Base-by-base conservation (phyloP, 2,113 vertebrate genomes). In the Procapra przewalskii region DNA sequence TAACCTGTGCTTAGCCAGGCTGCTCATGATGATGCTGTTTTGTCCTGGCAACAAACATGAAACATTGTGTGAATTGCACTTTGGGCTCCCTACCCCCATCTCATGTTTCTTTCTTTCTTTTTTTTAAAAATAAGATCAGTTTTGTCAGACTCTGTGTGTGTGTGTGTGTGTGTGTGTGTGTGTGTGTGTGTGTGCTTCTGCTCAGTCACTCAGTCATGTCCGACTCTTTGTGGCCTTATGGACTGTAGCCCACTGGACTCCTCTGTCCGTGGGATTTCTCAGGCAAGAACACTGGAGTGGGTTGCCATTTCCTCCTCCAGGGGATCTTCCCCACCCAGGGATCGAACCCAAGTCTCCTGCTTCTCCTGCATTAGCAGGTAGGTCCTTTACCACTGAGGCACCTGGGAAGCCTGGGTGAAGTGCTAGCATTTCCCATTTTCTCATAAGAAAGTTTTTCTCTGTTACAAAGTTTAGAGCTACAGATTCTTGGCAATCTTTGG, bases 1-100 rank as follows among this genome's bases (percentile, higher is more conserved):
- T 98, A 98, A 98, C 97, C 97, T 97, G 98, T 91, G 95, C 57
- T 96, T 98, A 98, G 97, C 96, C 94, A 97, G 95, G 93, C 95
- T 97, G 97, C 89, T 91, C 94, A 93, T 79, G 96, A 94, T 94
- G 96, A 93, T 85, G 55, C 95, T n/a, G 25, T 29, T 87, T 50
- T 82, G 3, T 98, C 71, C 67, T 94, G 92, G 93, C 88, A 97
- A 98, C 91, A 96, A 97, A 96, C 95, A 97, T 88, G 93, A 94
- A 64, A 21, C 7, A 29, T 8, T 14, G 9, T 33, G 15, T 31
- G 31, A 50, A 71, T 23, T 64, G 52, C 15, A 52, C 21, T 4
- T 27, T 55, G 52, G 54, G 29, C 13, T 3, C 23, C 29, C 5
- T 5, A 23, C 9, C 19, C 23, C 77, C 14, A 5, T 6, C 3